Percentiles rank a stretch among this genome's conserved stretches.
Conservation (phyloP, 2,797 vertebrate species). For the Tinamus major region DNA sequence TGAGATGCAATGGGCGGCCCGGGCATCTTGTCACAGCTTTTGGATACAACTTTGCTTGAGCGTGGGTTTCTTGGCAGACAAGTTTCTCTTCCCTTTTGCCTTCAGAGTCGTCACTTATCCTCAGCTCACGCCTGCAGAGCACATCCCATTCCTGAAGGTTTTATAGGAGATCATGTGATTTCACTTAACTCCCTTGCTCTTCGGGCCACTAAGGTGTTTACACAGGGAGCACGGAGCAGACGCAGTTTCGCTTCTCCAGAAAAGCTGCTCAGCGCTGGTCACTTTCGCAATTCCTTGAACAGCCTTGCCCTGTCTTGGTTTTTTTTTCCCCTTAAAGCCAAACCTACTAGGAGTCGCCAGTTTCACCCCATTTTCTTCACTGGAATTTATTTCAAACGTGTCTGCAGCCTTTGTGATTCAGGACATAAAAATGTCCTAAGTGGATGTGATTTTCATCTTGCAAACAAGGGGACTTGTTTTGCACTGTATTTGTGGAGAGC, state of each 20-base stretch:
- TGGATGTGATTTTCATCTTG: not conserved
- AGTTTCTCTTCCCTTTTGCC: not conserved
- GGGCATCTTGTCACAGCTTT: not conserved
- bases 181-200: not conserved
- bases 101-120: not conserved
- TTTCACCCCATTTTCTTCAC: not conserved
- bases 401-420: not conserved
- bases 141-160: slow-evolving; percentile 20
- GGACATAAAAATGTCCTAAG: not conserved
- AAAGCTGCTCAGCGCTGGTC: accelerated
- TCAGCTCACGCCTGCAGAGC: slow-evolving; percentile 29
- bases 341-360: not conserved
- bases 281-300: not conserved
- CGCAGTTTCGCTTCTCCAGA: slow-evolving; percentile 7
- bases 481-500: not conserved
- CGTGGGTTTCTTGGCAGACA: not conserved
- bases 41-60: slow-evolving; percentile 36
- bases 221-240: not conserved
- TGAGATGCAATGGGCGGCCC: not conserved
- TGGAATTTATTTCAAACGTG: not conserved
- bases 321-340: not conserved
- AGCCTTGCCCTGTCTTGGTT: not conserved
- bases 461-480: not conserved
- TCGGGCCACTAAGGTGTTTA: slow-evolving; percentile 23
- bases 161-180: slow-evolving; percentile 25